Base-by-base conservation (phyloP, 2,888 invertebrate species). In the Pyrrhia umbra region DNA sequence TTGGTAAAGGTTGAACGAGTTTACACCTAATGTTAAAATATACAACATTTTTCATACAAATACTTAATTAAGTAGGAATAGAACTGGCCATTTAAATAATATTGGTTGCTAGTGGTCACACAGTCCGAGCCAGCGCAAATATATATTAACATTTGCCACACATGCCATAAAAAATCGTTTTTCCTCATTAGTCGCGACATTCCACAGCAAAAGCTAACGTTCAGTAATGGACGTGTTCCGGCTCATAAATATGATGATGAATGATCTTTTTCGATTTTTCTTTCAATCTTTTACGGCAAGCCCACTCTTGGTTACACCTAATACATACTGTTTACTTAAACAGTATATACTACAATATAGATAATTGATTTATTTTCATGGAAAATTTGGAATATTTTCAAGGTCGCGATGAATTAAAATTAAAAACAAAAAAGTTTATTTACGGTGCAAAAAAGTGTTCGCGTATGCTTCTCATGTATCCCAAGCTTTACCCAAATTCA, bases 161-260 rank as follows among this genome's bases (percentile, higher is more conserved):
- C 51, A 56, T 46, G 49, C 55, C 43, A 68, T 56, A 39, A 18
- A 55, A 30, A 60, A 39, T 39, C 51, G 55, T 71, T 75, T 75
- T 52, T 71, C 70, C 51, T 71, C 61, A 71, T 71, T 71, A 71
- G 70, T 52, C n/a, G 20, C 15, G 75, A 56, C 70, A 43, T 61
- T 52, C 18, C 43, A 52, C 39, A 55, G 54, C 43, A 13, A 46
- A 40, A 57, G 76, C 68, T 42, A 61, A 75, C 61, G 61, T 23
- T 55, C 50, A 43, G 61, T 69, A 71, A 71, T 60, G 61, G 70
- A 56, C 34, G 76, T 42, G 18, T 69, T 75, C 42, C 51, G 55
- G 25, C 70, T 75, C 56, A 69, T 56, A 75, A 60, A 71, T 68
- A 60, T 60, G 18, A 60, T 75, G 70, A 70, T 70, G 60, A 68